Evolutionary conservation across 2,797 vertebrate genomes (phyloP).

Genomic region (Gymnoscopelus braueri): DNA sequence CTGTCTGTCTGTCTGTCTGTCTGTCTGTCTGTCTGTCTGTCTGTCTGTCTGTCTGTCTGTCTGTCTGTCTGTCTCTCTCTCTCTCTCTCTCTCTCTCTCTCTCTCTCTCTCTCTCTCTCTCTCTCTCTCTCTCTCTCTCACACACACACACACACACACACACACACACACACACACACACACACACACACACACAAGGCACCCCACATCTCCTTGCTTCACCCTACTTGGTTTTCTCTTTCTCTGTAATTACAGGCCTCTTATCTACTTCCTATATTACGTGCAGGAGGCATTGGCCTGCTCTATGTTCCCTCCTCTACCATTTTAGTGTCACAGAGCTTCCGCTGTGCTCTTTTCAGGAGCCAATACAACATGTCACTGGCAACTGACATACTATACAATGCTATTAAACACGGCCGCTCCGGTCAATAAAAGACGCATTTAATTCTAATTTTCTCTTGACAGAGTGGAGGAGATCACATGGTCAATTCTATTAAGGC

Average conservation of each 20-base stretch:
- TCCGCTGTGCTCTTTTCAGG: slow-evolving; percentile 33
- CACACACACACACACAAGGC: slow-evolving; percentile 7
- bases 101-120: slow-evolving; percentile 2
- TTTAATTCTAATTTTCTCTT: slow-evolving; percentile 31
- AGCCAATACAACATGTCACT: slow-evolving; percentile 20
- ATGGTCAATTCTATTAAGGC: no score
- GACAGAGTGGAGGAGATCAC: no score
- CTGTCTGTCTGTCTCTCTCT: slow-evolving; percentile 10
- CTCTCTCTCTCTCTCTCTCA: slow-evolving; percentile 17
- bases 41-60: slow-evolving; percentile 1
- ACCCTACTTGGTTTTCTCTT: slow-evolving; percentile 55
- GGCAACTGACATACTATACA: slow-evolving; percentile 30
- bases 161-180: slow-evolving; percentile 12
- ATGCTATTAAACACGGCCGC: slow-evolving; percentile 35
- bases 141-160: slow-evolving; percentile 19
- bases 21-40: not conserved
- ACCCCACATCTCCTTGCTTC: slow-evolving; percentile 34
- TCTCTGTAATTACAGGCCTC: slow-evolving; percentile 67
- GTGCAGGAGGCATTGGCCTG: slow-evolving; percentile 41
- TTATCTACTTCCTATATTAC: slow-evolving; percentile 65
- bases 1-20: not conserved
- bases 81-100: slow-evolving; percentile 11
- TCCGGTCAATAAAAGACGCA: slow-evolving; percentile 41
- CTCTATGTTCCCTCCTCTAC: slow-evolving; percentile 53
- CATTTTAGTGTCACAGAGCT: slow-evolving; percentile 64